Evolutionary conservation across 92 coral and sea anemone genomes (phyloP).

Genomic region (Phenganax marumi): DNA sequence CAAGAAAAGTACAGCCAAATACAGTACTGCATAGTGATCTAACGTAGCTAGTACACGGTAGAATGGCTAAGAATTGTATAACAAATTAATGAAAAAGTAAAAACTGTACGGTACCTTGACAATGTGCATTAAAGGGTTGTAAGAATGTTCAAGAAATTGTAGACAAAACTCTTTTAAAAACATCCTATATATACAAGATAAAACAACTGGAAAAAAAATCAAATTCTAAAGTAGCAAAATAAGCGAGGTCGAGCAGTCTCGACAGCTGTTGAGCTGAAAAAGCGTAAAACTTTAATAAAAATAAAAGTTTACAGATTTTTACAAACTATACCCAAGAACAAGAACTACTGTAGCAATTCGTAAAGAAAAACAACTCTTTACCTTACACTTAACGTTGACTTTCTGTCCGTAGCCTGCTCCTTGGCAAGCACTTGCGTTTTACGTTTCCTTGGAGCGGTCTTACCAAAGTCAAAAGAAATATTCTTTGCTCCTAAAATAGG

Average conservation of each 20-base stretch:
- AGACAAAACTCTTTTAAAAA: constrained; percentile 80
- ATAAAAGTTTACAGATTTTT: no score
- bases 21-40: not conserved
- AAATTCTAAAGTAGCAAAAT: no score
- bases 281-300: no score
- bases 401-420: constrained; percentile 85
- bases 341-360: not conserved
- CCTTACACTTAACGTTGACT: constrained; percentile 95
- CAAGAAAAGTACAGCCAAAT: no score
- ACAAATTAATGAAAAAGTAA: no score
- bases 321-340: no score
- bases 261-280: no score
- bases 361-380: constrained; percentile 6
- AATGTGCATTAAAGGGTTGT: constrained; percentile 75
- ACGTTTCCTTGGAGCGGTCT: constrained; percentile 81
- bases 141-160: constrained; percentile 79
- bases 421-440: constrained; percentile 76
- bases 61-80: no score
- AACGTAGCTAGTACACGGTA: not conserved
- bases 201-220: no score
- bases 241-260: no score
- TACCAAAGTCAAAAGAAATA: constrained; percentile 84
- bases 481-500: constrained; percentile 73
- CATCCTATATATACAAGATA: constrained; percentile 56
- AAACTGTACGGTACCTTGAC: constrained; percentile 62